These are phyloP conservation scores for Gandaritis pyraliata DNA, from an alignment of 2,888 invertebrate species.

Conservation along the genomic window DNA sequence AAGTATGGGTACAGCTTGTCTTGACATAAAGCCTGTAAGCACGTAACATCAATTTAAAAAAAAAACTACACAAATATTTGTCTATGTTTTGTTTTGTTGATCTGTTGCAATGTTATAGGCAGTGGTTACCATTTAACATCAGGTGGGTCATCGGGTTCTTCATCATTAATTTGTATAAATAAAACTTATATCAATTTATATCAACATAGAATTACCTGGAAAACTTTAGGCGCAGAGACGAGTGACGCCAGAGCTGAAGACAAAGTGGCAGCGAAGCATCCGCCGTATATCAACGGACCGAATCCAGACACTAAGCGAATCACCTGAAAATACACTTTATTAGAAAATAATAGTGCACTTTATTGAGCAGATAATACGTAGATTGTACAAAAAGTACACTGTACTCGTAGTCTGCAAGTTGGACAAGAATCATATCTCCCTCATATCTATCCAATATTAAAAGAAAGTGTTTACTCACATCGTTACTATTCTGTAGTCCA, in stretches of 20 bases:
- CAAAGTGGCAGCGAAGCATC: constrained; percentile 98
- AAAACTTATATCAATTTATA: too few relatives aligned
- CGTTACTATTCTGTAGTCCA: constrained; percentile 91
- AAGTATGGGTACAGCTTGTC: constrained; percentile 97
- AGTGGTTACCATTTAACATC: too few relatives aligned
- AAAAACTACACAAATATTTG: too few relatives aligned
- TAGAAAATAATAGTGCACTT: not conserved
- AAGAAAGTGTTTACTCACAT: constrained; percentile 78
- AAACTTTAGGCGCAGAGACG: constrained; percentile 97
- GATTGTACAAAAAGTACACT: too few relatives aligned
- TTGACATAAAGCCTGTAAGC: constrained; percentile 91
- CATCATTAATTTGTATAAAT: too few relatives aligned
- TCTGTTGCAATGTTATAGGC: too few relatives aligned
- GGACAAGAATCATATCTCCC: too few relatives aligned
- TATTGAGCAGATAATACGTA: too few relatives aligned
- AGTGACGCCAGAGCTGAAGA: constrained; percentile 98
- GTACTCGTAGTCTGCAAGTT: too few relatives aligned
- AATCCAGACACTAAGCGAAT: constrained; percentile 92
- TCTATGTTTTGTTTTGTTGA: too few relatives aligned
- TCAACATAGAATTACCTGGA: constrained; percentile 80
- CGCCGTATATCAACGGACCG: constrained; percentile 97
- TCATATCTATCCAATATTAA: too few relatives aligned
- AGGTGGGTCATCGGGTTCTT: too few relatives aligned
- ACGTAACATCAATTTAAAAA: not conserved
- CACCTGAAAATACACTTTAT: constrained; percentile 82